phyloP scores from a whole-genome alignment of 2,797 vertebrate species.

The Oophaga sylvatica region DNA sequence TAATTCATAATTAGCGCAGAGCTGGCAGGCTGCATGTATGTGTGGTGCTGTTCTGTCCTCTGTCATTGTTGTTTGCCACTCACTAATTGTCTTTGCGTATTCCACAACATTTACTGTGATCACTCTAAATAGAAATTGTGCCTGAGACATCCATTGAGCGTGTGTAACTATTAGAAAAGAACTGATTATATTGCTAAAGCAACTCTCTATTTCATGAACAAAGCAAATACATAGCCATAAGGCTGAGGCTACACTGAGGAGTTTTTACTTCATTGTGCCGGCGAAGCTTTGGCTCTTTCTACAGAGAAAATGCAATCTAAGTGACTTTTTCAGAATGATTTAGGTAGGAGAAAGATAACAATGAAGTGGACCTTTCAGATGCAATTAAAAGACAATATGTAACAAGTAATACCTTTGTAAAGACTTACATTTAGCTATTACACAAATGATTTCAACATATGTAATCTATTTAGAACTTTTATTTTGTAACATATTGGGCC shows the following conservation, averaged over 20 bases:
- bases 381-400: background rate
- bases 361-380: background rate
- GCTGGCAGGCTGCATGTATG: conserved; percentile 26
- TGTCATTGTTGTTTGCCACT: conserved; percentile 54
- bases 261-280: background rate
- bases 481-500: too few species aligned
- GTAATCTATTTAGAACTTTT: too few species aligned
- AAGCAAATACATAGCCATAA: background rate
- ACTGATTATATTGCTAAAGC: background rate
- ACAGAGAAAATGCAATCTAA: background rate
- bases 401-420: background rate
- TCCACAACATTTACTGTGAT: conserved; percentile 33
- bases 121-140: conserved; percentile 13
- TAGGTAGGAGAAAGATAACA: background rate
- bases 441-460: too few species aligned
- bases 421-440: background rate
- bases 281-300: background rate
- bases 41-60: conserved; percentile 25
- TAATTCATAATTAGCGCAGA: conserved; percentile 64
- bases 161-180: background rate
- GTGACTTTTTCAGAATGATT: background rate
- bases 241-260: background rate
- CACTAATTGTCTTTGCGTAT: conserved; percentile 39
- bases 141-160: background rate
- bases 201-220: background rate